A percentile compares a stretch with the other conserved stretches of the same genome.
Evolutionary conservation across 2,113 vertebrate genomes (phyloP).

Genomic region (Eulacestoma nigropectus): DNA sequence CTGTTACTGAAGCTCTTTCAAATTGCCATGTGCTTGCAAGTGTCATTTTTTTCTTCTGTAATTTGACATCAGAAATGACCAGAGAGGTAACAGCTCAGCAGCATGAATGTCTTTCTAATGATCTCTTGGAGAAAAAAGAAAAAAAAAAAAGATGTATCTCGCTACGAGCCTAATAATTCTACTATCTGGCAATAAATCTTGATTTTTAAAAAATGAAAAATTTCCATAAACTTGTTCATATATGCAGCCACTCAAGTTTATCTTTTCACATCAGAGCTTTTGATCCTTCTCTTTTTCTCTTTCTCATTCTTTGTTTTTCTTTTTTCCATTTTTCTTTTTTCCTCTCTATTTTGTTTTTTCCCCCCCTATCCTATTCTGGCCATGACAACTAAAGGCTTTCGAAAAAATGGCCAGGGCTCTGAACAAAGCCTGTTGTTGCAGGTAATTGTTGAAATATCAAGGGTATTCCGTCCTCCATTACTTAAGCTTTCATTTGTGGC

Average conservation of each 20-base stretch:
- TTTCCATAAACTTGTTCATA: conserved; percentile 9
- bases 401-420: conserved; percentile 66
- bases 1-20: conserved; percentile 13
- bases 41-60: conserved; percentile 56
- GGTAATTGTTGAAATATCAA: conserved; percentile 83
- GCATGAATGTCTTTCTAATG: conserved; percentile 60
- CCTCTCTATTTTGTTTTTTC: background rate
- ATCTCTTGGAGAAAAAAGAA: background rate
- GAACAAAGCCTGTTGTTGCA: conserved; percentile 75
- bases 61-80: conserved; percentile 64
- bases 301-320: fast-evolving
- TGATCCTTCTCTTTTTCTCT: background rate
- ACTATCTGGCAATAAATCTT: conserved; percentile 29
- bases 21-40: background rate
- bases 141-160: background rate
- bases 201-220: background rate
- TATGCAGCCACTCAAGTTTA: background rate
- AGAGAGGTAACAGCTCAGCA: conserved; percentile 54
- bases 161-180: conserved; percentile 42
- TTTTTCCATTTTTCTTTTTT: background rate
- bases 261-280: conserved; percentile 16
- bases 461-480: conserved; percentile 81
- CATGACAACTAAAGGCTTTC: conserved; percentile 69
- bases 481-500: conserved; percentile 83
- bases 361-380: background rate